Evolutionary conservation across 2,797 vertebrate genomes (phyloP).

Genomic region (Amazonetta brasiliensis): DNA sequence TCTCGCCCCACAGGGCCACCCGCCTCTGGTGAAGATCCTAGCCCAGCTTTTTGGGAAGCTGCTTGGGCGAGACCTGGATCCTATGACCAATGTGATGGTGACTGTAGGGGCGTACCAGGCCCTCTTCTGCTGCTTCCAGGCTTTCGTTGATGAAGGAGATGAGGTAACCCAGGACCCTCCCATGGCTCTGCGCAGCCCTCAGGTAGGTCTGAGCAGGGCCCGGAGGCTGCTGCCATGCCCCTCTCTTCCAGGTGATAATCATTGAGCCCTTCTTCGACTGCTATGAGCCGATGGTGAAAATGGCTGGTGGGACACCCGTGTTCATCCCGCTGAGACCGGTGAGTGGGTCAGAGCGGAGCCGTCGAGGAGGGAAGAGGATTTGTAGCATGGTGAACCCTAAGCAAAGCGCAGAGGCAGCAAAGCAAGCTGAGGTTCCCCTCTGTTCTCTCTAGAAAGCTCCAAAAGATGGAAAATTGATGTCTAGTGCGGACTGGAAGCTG

Average conservation of each 20-base stretch:
- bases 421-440: background rate
- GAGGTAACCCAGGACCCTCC: constrained; percentile 81
- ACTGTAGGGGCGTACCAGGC: constrained; percentile 93
- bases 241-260: constrained; percentile 89
- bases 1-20: constrained; percentile 86
- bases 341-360: constrained; percentile 49
- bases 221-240: background rate
- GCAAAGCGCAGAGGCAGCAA: background rate
- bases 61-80: constrained; percentile 85
- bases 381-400: background rate
- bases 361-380: background rate
- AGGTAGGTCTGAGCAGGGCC: background rate
- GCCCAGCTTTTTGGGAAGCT: constrained; percentile 89
- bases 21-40: constrained; percentile 86
- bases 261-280: constrained; percentile 96
- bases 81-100: constrained; percentile 88
- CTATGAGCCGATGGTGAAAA: constrained; percentile 92
- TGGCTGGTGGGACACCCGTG: constrained; percentile 89
- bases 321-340: constrained; percentile 89
- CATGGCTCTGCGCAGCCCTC: background rate
- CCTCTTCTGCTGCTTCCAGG: constrained; percentile 92
- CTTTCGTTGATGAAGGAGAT: constrained; percentile 90
- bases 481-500: constrained; percentile 89
- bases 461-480: constrained; percentile 66
- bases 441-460: constrained; percentile 72